phyloP scores from a whole-genome alignment of 2,797 vertebrate genomes.

The Cuniculus paca region DNA sequence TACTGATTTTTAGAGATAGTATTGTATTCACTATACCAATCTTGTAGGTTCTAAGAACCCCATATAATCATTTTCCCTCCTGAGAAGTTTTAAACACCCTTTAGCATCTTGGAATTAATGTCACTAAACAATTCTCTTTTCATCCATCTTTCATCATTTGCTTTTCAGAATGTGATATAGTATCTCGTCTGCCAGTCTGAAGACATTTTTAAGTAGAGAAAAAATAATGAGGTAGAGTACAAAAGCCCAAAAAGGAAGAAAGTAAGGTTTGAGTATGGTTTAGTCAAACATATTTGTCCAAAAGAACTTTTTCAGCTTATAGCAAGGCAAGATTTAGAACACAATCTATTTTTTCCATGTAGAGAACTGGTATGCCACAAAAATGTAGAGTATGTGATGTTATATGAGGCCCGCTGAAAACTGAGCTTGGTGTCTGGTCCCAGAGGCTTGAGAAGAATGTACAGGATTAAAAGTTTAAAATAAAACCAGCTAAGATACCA shows the following conservation, averaged over 20 bases:
- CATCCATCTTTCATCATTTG: constrained; percentile 34
- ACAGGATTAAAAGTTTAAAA: constrained; percentile 72
- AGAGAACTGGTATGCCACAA: constrained; percentile 70
- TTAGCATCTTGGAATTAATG: constrained; percentile 47
- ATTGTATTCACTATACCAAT: background rate
- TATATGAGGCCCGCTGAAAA: constrained; percentile 65
- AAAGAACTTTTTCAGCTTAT: constrained; percentile 55
- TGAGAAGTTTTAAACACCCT: constrained; percentile 43
- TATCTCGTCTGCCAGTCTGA: background rate
- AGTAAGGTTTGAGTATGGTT: constrained; percentile 25
- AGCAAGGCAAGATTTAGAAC: constrained; percentile 67
- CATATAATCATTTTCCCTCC: constrained; percentile 48
- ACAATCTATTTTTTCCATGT: constrained; percentile 48
- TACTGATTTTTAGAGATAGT: constrained; percentile 65
- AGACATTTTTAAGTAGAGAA: constrained; percentile 2
- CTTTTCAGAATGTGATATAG: constrained; percentile 9
- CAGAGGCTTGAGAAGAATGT: constrained; percentile 73
- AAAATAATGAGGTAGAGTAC: background rate
- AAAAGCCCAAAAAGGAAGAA: constrained; percentile 10
- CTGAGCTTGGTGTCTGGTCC: constrained; percentile 60
- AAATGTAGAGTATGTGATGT: constrained; percentile 57
- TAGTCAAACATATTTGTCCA: constrained; percentile 47
- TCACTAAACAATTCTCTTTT: constrained; percentile 51
- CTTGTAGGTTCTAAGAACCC: constrained; percentile 26
- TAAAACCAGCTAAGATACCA: constrained; percentile 67